Evolutionary conservation across 92 coral and sea anemone genomes (phyloP).

Genomic region (Epizoanthus scotinus): DNA sequence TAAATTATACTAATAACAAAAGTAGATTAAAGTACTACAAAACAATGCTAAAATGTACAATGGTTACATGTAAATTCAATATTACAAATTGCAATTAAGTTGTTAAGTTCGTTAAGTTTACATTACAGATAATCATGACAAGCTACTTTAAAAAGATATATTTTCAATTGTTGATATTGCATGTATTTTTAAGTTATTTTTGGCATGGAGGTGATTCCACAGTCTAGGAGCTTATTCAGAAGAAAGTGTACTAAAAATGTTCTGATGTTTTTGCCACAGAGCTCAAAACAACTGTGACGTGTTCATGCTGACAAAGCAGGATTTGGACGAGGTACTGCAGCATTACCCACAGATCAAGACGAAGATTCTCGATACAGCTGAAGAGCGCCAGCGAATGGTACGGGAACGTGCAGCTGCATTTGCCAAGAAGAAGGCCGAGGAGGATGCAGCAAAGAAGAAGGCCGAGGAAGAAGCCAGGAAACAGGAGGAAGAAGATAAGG

Average conservation of each 20-base stretch:
- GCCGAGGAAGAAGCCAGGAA: constrained; percentile 62
- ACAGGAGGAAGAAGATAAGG: constrained; percentile 59
- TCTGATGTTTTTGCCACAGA: constrained; percentile 33
- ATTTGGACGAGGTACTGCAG: constrained; percentile 78
- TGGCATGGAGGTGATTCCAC: no score
- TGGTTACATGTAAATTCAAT: no score
- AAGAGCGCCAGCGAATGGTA: constrained; percentile 81
- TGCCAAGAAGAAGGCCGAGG: constrained; percentile 77
- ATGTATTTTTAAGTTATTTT: no score
- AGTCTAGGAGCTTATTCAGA: no score
- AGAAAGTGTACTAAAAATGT: neutral
- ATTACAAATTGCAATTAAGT: no score
- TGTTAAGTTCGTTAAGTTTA: no score
- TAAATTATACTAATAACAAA: no score
- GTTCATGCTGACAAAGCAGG: constrained; percentile 78
- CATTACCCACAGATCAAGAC: constrained; percentile 85
- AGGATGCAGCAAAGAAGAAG: constrained; percentile 75
- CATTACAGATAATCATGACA: no score
- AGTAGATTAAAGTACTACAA: no score
- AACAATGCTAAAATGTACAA: no score
- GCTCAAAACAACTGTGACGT: constrained; percentile 79
- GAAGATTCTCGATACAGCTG: constrained; percentile 81
- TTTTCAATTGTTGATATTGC: no score
- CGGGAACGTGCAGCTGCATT: constrained; percentile 73
- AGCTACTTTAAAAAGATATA: no score